phyloP scores from a whole-genome alignment of 2,113 vertebrate species.

The Pomatorhinus ruficollis region DNA sequence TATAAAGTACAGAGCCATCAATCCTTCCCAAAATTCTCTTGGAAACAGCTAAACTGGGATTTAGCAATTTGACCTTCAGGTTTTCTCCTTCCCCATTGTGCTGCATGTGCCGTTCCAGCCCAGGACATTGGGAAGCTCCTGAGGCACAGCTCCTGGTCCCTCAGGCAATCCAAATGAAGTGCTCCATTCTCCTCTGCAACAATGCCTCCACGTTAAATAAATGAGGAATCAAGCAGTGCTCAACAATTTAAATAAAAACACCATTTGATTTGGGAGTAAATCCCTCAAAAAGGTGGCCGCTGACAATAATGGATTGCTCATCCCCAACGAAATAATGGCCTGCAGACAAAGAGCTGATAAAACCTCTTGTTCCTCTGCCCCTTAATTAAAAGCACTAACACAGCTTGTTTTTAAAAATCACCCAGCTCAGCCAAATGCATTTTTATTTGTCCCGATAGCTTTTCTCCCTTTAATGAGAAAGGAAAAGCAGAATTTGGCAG shows the following conservation, averaged over 20 bases:
- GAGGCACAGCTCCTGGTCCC: background rate
- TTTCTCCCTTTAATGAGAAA: slow-evolving; percentile 1
- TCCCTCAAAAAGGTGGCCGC: slow-evolving; percentile 39
- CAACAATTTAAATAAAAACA: slow-evolving; percentile 23
- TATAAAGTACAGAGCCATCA: background rate
- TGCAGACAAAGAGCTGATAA: slow-evolving; percentile 51
- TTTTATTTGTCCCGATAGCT: slow-evolving; percentile 26
- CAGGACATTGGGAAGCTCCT: background rate
- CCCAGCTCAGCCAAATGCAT: background rate
- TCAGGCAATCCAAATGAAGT: background rate
- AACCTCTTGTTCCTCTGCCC: slow-evolving; percentile 46
- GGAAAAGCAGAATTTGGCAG: slow-evolving; percentile 16
- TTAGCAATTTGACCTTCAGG: background rate
- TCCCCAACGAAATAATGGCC: slow-evolving; percentile 27
- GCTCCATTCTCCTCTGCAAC: slow-evolving; percentile 13
- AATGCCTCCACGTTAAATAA: slow-evolving; percentile 11
- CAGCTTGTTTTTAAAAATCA: slow-evolving; percentile 48
- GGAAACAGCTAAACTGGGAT: background rate
- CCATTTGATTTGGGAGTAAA: slow-evolving; percentile 45
- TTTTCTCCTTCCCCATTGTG: background rate
- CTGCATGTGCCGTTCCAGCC: background rate
- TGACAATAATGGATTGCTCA: slow-evolving; percentile 44
- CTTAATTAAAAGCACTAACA: slow-evolving; percentile 65
- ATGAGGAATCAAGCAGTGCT: background rate
- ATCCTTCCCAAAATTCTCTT: background rate